phyloP scores from a whole-genome alignment of 2,888 invertebrate genomes.

The Strigamia transsilvanica region DNA sequence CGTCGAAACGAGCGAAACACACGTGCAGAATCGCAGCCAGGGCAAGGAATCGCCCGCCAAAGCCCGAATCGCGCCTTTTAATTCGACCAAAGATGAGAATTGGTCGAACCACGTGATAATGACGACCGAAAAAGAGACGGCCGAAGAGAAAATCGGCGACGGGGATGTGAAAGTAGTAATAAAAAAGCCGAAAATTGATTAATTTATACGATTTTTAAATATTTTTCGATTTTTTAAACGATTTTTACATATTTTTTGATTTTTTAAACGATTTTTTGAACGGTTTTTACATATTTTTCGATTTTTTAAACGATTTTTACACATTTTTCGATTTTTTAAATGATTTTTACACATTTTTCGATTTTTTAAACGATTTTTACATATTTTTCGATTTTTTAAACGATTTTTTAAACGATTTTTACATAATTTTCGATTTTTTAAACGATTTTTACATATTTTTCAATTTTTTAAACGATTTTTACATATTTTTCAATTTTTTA shows the following conservation, averaged over 20 bases:
- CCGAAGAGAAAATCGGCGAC: neutral
- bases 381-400: neutral
- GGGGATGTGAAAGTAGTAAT: neutral
- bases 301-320: neutral
- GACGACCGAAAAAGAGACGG: neutral
- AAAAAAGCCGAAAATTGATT: neutral
- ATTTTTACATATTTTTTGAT: neutral
- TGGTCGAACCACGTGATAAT: conserved; percentile 6
- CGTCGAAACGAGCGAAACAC: neutral
- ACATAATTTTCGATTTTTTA: neutral
- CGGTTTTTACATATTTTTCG: neutral
- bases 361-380: neutral
- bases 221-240: neutral
- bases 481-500: neutral
- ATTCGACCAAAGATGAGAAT: conserved; percentile 10
- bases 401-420: neutral
- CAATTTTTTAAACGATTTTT: neutral
- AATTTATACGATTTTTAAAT: neutral
- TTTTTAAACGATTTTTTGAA: neutral
- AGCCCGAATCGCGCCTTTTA: conserved; percentile 27
- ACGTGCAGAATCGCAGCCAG: neutral
- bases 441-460: neutral
- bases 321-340: too few species aligned
- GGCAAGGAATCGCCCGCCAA: conserved; percentile 48
- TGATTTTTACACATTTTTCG: too few species aligned